Evolutionary conservation across 2,888 invertebrate genomes (phyloP).

Genomic region (Cryptosula pallasiana): DNA sequence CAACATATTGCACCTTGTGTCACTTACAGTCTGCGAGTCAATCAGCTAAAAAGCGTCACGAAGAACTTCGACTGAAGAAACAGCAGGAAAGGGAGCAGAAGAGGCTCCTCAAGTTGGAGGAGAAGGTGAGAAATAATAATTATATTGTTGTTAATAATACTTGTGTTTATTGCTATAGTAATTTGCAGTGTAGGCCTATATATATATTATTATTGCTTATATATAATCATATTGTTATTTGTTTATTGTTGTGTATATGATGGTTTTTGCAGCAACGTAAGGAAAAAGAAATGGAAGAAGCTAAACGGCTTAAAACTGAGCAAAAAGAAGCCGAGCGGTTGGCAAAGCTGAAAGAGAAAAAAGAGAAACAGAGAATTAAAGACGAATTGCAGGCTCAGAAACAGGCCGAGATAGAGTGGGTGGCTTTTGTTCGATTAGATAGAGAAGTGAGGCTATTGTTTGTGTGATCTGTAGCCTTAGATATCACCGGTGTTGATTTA

Average conservation of each 20-base stretch:
- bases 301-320: slow-evolving; percentile 32
- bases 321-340: slow-evolving; percentile 30
- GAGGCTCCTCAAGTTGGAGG: slow-evolving; percentile 23
- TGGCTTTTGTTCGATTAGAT: too few relatives aligned
- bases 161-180: too few relatives aligned
- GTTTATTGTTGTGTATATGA: too few relatives aligned
- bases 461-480: too few relatives aligned
- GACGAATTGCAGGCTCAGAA: slow-evolving; percentile 39
- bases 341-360: slow-evolving; percentile 32
- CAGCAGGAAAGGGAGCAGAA: slow-evolving; percentile 25
- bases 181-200: too few relatives aligned
- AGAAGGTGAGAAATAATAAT: slow-evolving; percentile 25
- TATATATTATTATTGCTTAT: too few relatives aligned
- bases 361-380: slow-evolving; percentile 38
- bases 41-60: neutral
- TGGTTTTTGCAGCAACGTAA: neutral
- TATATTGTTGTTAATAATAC: too few relatives aligned
- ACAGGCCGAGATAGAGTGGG: slow-evolving; percentile 44
- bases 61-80: slow-evolving; percentile 21
- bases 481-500: too few relatives aligned
- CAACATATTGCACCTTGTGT: too few relatives aligned
- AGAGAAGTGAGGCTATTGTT: too few relatives aligned
- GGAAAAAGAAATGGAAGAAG: slow-evolving; percentile 33
- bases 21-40: neutral
- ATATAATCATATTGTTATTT: too few relatives aligned